These are phyloP conservation scores for Toxonevra muliebris DNA, from an alignment of 2,888 invertebrate genomes.

Conservation along the genomic window DNA sequence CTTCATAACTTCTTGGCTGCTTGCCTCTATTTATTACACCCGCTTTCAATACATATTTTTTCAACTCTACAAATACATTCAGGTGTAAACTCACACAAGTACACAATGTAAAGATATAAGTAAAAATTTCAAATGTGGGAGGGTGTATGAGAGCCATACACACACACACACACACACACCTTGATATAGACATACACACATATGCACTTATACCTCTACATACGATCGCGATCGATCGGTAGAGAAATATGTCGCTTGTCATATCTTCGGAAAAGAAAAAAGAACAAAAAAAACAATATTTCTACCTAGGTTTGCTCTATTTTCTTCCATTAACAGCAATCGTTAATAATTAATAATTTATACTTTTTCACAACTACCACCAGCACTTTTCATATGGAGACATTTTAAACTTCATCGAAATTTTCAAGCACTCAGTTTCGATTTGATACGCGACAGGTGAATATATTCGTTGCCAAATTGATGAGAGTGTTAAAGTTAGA, in stretches of 20 bases:
- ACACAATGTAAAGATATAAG: background rate
- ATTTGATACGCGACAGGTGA: conserved; percentile 63
- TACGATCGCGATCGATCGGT: too few species aligned
- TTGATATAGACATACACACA: background rate
- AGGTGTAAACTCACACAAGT: background rate
- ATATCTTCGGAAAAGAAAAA: background rate
- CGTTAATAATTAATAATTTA: too few species aligned
- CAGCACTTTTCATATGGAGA: conserved; percentile 33
- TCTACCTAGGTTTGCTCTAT: too few species aligned
- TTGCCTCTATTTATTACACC: too few species aligned
- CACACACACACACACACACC: background rate
- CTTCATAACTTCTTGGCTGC: too few species aligned
- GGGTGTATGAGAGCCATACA: background rate
- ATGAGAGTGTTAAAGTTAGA: background rate
- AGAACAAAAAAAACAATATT: too few species aligned
- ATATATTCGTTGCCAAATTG: conserved; percentile 38
- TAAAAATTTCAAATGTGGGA: background rate
- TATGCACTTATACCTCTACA: background rate
- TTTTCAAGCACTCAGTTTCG: conserved; percentile 59
- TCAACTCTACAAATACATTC: background rate
- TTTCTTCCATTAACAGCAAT: too few species aligned
- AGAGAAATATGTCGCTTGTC: background rate
- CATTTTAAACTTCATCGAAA: conserved; percentile 61
- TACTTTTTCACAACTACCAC: too few species aligned
- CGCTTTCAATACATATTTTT: too few species aligned